Evolutionary conservation across 2,113 vertebrate species (phyloP).

Genomic region (Strix uralensis): DNA sequence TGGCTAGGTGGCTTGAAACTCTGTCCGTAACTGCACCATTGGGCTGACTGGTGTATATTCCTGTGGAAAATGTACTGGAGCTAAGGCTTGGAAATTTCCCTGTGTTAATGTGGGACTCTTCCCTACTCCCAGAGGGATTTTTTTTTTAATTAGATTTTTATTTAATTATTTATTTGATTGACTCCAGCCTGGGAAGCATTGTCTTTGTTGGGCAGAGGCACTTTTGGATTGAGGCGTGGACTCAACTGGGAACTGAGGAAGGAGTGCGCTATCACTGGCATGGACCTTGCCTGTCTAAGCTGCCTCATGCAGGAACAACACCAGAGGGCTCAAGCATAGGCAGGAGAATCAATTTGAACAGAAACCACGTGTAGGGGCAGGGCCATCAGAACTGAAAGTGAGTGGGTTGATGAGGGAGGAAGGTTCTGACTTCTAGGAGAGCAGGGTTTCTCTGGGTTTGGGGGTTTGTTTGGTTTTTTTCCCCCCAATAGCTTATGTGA

Average conservation of each 20-base stretch:
- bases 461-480: not conserved
- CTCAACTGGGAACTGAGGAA: not conserved
- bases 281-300: not conserved
- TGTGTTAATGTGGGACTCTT: constrained; percentile 18
- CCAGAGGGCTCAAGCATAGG: not conserved
- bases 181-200: constrained; percentile 37
- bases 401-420: not conserved
- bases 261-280: not conserved
- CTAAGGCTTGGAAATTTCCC: constrained; percentile 7
- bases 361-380: not conserved
- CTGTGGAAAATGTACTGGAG: constrained; percentile 38
- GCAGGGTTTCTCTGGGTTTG: not conserved
- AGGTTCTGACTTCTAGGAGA: not conserved
- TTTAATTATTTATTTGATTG: constrained; percentile 67
- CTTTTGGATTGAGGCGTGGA: not conserved
- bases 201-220: constrained; percentile 22
- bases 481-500: not conserved
- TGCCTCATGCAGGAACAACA: not conserved
- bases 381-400: not conserved
- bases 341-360: not conserved
- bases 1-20: not conserved
- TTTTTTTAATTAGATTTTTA: constrained; percentile 15
- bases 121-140: not conserved
- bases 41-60: constrained; percentile 29
- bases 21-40: not conserved